These are phyloP conservation scores for Bedellia somnulentella DNA, from an alignment of 2,888 invertebrate species.

Conservation along the genomic window DNA sequence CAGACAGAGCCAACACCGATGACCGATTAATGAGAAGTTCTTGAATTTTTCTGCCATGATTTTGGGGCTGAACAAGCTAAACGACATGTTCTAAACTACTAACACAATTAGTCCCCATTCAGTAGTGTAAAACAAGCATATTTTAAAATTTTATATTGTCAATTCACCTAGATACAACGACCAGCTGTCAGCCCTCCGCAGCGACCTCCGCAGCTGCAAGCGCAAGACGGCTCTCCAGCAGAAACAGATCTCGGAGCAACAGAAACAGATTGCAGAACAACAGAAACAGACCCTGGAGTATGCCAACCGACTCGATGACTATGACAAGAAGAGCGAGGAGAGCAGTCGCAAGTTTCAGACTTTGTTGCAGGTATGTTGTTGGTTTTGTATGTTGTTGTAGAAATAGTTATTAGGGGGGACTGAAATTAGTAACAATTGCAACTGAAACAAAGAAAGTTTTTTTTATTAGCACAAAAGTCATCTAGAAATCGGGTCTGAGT, in stretches of 20 bases:
- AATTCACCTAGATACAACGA: conserved; percentile 85
- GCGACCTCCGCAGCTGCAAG: conserved; percentile 78
- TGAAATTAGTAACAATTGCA: too few relatives aligned
- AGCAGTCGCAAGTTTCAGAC: conserved; percentile 88
- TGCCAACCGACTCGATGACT: conserved; percentile 83
- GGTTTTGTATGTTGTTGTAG: background rate
- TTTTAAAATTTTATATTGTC: conserved; percentile 7
- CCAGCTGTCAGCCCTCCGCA: conserved; percentile 75
- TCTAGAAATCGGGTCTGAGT: too few relatives aligned
- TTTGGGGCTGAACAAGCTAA: too few relatives aligned
- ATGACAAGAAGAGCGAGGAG: conserved; percentile 89
- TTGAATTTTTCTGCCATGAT: too few relatives aligned
- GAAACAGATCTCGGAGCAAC: conserved; percentile 79
- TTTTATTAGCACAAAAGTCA: too few relatives aligned
- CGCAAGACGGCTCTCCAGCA: conserved; percentile 83
- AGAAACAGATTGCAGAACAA: conserved; percentile 71
- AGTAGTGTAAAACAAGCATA: too few relatives aligned
- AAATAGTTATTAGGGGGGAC: too few relatives aligned
- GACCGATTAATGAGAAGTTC: too few relatives aligned
- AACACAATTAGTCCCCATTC: too few relatives aligned
- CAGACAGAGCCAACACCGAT: too few relatives aligned
- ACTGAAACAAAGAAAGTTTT: too few relatives aligned
- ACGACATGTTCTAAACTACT: too few relatives aligned
- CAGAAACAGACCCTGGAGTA: conserved; percentile 78
- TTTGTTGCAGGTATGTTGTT: conserved; percentile 66